These are phyloP conservation scores for Chrysocyon brachyurus DNA, from an alignment of 2,797 vertebrate species.

Conservation along the genomic window DNA sequence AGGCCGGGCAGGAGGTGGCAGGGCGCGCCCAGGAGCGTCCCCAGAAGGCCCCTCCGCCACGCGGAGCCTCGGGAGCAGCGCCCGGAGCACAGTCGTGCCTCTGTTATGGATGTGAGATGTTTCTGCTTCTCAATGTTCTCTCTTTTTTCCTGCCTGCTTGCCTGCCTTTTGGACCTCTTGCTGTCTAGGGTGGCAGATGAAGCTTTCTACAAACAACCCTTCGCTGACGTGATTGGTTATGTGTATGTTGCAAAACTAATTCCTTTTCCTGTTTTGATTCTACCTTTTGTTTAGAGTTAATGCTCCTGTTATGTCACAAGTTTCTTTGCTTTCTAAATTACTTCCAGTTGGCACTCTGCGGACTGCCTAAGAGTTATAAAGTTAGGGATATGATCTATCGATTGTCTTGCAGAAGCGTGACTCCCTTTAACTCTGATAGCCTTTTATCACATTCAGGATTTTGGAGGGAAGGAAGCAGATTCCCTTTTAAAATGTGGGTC, in stretches of 20 bases:
- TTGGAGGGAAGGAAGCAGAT: constrained; percentile 22
- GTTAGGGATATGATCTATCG: constrained; percentile 32
- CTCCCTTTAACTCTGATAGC: constrained; percentile 15
- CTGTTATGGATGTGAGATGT: constrained; percentile 83
- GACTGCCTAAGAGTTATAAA: constrained; percentile 62
- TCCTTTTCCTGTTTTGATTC: constrained; percentile 82
- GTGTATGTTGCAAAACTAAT: constrained; percentile 99
- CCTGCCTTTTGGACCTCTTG: constrained; percentile 94
- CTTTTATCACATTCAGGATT: constrained; percentile 19
- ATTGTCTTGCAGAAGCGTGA: constrained; percentile 37
- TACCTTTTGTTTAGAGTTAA: constrained; percentile 81
- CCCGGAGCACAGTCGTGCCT: neutral
- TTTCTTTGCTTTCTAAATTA: constrained; percentile 81
- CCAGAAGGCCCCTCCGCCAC: neutral
- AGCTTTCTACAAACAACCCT: constrained; percentile 99
- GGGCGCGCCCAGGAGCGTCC: neutral
- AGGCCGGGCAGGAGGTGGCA: neutral
- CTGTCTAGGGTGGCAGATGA: constrained; percentile 99
- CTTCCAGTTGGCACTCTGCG: constrained; percentile 69
- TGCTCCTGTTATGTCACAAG: constrained; percentile 78
- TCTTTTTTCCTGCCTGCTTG: constrained; percentile 92
- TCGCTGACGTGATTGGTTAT: constrained; percentile 99
- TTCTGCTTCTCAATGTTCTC: constrained; percentile 93
- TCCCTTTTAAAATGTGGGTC: constrained; percentile 42
- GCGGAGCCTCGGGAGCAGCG: constrained; percentile 39